phyloP scores from a whole-genome alignment of 2,888 invertebrate species.

The Cerceris rybyensis region DNA sequence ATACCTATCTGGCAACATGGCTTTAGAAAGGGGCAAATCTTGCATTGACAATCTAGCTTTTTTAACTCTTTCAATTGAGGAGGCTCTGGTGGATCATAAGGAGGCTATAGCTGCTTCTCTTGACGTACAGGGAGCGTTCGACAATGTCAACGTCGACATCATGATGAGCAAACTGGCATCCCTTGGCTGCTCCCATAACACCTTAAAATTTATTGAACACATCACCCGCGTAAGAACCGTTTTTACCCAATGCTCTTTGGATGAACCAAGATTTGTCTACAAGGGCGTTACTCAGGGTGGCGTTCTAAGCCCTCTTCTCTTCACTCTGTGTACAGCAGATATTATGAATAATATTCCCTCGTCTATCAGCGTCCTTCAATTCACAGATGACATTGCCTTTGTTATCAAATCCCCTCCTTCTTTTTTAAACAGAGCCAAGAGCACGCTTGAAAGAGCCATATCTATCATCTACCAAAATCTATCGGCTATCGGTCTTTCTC shows the following conservation, averaged over 20 bases:
- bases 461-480: too few species aligned
- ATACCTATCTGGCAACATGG: background rate
- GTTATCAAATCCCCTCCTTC: too few species aligned
- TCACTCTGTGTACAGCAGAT: background rate
- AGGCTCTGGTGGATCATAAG: background rate
- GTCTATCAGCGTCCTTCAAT: too few species aligned
- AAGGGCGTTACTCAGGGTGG: slow-evolving; percentile 10
- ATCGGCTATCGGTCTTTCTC: too few species aligned
- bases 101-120: background rate
- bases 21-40: slow-evolving; percentile 21
- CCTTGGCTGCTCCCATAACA: background rate
- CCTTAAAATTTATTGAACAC: background rate
- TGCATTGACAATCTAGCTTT: background rate
- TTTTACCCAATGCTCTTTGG: background rate
- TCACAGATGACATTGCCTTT: background rate
- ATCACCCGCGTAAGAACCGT: background rate
- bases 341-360: background rate
- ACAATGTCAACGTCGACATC: slow-evolving; percentile 3
- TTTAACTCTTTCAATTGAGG: background rate
- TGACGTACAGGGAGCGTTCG: slow-evolving; percentile 2
- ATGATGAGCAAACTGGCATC: background rate
- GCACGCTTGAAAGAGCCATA: too few species aligned
- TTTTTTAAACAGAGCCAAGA: too few species aligned
- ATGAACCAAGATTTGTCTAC: background rate
- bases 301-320: background rate